Evolutionary conservation across 2,888 invertebrate genomes (phyloP).

Genomic region (Machimus rusticus): DNA sequence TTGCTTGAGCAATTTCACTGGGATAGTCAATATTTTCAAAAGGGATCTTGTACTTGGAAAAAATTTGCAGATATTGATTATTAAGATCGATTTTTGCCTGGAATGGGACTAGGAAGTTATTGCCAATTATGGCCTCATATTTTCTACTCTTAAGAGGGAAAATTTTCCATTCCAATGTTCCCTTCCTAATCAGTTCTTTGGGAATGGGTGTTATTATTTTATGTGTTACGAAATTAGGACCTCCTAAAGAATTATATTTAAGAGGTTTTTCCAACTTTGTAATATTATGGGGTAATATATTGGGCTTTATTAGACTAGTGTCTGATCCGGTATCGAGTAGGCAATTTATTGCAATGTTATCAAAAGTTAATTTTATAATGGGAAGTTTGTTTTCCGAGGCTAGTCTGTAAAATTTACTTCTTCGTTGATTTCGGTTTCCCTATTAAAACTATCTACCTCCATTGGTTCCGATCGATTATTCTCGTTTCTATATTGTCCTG

Average conservation of each 20-base stretch:
- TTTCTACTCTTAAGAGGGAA: slow-evolving; percentile 26
- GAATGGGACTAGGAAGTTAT: slow-evolving; percentile 18
- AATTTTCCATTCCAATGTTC: too few relatives aligned
- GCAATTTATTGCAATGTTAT: slow-evolving; percentile 11
- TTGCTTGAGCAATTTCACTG: not conserved
- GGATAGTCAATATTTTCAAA: slow-evolving; percentile 20
- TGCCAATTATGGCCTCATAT: slow-evolving; percentile 25
- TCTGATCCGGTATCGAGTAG: slow-evolving; percentile 35
- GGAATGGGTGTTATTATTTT: too few relatives aligned
- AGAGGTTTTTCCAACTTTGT: not conserved
- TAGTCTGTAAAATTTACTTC: not conserved
- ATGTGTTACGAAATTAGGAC: too few relatives aligned
- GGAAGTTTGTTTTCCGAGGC: slow-evolving; percentile 62
- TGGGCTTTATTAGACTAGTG: slow-evolving; percentile 28
- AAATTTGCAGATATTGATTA: slow-evolving; percentile 26
- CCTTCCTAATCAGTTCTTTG: too few relatives aligned
- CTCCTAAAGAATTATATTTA: slow-evolving; percentile 32
- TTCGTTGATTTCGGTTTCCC: not conserved
- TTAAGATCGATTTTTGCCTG: not conserved
- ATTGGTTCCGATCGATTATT: slow-evolving; percentile 1
- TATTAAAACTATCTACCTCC: slow-evolving; percentile 26
- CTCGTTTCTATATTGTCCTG: not conserved
- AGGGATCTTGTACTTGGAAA: not conserved
- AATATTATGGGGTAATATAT: not conserved
- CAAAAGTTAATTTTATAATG: slow-evolving; percentile 28